Conservation (phyloP, 2,113 vertebrate species). For the Passerina amoena region DNA sequence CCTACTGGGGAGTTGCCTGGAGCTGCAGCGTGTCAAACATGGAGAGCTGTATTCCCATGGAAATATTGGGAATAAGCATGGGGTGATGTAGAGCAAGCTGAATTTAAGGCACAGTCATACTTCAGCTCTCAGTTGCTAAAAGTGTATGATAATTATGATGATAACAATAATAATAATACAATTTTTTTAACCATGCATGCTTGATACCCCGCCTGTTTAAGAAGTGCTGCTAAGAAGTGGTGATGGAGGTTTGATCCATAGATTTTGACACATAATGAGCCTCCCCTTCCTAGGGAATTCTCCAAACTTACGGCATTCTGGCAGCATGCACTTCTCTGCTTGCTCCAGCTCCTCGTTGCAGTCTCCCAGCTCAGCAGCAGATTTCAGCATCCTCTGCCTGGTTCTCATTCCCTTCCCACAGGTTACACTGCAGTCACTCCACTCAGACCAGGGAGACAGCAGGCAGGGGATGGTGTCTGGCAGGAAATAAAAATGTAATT, state of each 20-base stretch:
- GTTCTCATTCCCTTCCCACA: constrained; percentile 92
- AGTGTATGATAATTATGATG: neutral
- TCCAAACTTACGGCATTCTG: constrained; percentile 91
- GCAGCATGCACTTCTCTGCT: constrained; percentile 97
- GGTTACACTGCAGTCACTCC: constrained; percentile 97
- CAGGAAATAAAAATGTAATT: neutral
- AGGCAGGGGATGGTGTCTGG: constrained; percentile 96
- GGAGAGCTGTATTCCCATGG: neutral
- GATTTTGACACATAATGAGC: neutral
- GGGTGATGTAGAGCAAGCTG: neutral
- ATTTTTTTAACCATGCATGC: neutral
- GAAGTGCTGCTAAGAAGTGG: neutral
- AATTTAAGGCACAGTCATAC: neutral
- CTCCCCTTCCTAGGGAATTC: neutral
- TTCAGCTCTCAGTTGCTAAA: neutral
- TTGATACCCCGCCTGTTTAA: neutral
- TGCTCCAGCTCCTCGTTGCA: constrained; percentile 96
- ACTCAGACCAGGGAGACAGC: constrained; percentile 93
- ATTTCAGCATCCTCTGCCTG: constrained; percentile 91
- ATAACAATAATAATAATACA: fast-evolving
- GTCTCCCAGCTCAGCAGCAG: constrained; percentile 93
- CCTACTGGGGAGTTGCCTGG: neutral
- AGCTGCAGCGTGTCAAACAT: neutral
- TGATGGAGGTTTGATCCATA: neutral
- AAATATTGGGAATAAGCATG: neutral